Conservation (phyloP, 2,797 vertebrate species). For the Lacerta viridis region DNA sequence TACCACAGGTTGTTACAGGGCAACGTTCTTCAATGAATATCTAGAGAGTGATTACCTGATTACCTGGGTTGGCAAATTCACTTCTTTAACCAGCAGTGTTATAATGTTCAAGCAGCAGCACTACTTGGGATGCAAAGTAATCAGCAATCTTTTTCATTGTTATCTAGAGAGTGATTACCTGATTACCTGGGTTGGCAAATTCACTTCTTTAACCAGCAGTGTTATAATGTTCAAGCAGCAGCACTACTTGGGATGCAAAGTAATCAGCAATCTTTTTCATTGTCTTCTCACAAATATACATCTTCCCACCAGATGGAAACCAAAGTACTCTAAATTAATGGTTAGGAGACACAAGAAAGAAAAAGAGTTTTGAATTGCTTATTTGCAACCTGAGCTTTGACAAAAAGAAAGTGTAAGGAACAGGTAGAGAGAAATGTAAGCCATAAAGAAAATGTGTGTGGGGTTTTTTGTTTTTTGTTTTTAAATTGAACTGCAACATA, state of each 20-base stretch:
- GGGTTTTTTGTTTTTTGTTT: not conserved
- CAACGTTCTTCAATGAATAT: not conserved
- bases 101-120: not conserved
- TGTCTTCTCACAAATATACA: not conserved
- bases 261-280: conserved; percentile 11
- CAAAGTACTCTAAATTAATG: not conserved
- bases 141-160: conserved; percentile 1
- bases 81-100: not conserved
- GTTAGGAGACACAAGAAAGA: not conserved
- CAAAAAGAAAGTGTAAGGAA: not conserved
- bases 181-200: not conserved
- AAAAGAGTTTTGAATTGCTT: conserved; percentile 8
- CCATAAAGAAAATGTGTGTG: not conserved
- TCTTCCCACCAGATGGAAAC: not conserved
- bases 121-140: not conserved
- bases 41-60: not conserved
- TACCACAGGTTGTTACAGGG: not conserved
- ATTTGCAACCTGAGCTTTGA: not conserved
- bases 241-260: not conserved
- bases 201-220: not conserved
- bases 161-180: too few relatives aligned
- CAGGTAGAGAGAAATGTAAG: not conserved
- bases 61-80: not conserved
- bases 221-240: not conserved
- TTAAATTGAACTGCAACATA: not conserved